phyloP scores from a whole-genome alignment of 2,113 vertebrate genomes.

The Suncus etruscus region DNA sequence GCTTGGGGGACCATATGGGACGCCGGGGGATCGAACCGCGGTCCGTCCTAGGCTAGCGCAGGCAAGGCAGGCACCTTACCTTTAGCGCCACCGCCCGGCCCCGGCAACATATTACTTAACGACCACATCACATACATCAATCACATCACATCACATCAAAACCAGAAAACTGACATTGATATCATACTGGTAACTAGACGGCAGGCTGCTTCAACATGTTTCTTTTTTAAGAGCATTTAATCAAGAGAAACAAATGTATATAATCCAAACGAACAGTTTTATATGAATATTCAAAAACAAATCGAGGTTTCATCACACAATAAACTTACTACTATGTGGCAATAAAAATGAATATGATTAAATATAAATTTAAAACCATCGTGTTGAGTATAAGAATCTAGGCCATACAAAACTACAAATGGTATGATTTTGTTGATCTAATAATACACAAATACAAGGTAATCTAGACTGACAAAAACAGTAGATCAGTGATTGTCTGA shows the following conservation, averaged over 20 bases:
- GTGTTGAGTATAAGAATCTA: background rate
- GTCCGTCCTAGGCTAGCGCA: no score
- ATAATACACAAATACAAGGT: slow-evolving; percentile 43
- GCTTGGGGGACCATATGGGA: no score
- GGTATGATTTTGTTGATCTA: slow-evolving; percentile 8
- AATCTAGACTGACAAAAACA: background rate
- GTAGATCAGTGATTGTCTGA: background rate
- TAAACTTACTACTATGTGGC: background rate
- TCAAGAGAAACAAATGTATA: slow-evolving; percentile 39
- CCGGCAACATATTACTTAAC: background rate
- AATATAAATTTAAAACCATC: no score
- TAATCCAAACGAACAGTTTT: background rate
- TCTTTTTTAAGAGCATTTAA: slow-evolving; percentile 35
- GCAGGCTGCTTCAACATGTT: background rate
- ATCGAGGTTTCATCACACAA: background rate
- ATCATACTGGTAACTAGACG: background rate
- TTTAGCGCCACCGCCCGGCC: no score
- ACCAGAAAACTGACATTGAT: background rate
- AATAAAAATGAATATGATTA: slow-evolving; percentile 23
- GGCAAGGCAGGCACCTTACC: no score
- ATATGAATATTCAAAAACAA: background rate
- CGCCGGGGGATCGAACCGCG: no score
- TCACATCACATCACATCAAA: background rate
- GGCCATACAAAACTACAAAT: background rate
- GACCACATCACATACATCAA: no score